Evolutionary conservation across 1,140 invertebrate genomes (phyloP), one percentile per base, ranked within the genome.

Genomic region (Zeugodacus cucurbitae): DNA sequence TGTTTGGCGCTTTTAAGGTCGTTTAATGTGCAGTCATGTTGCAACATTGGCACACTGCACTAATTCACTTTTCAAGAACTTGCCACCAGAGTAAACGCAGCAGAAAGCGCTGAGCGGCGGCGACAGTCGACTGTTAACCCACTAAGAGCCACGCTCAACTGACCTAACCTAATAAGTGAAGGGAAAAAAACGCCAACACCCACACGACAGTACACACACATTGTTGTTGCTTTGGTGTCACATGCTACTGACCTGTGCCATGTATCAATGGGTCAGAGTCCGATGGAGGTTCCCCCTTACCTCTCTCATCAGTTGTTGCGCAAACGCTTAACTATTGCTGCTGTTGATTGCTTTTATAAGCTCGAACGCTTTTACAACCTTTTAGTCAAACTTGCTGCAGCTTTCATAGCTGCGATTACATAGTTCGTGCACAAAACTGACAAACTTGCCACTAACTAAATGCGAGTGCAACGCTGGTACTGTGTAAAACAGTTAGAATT

Each of bases 1-100:
- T 82, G 41, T 82, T 82, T 82, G 41, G 4, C 44, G 74, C 44
- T 82, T 82, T 82, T 82, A 82, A 82, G 74, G 74, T 82, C 74
- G 44, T 82, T 82, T 54, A 82, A 82, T 82, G 74, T 82, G 74
- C 74, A 82, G 74, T 82, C 74, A 82, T 82, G 74, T 82, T 82
- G 74, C 74, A 82, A 82, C 74, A 82, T 82, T 82, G 74, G 74
- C 74, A 82, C 44, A 82, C 74, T 82, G 74, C 74, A 82, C 74
- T 82, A 82, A 82, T 82, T 82, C 74, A 82, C 74, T 48, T 82
- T 82, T 82, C 74, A 29, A 82, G 74, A 48, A 82, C 41, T 48
- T 82, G 74, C 41, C 74, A 48, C 74, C 41, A 82, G 74, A 48
- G 74, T 32, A 82, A 48, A 48, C 74, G 34, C 20, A 74, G 34